These are phyloP conservation scores for Muscina levida DNA, from an alignment of 2,888 invertebrate species.

Conservation along the genomic window DNA sequence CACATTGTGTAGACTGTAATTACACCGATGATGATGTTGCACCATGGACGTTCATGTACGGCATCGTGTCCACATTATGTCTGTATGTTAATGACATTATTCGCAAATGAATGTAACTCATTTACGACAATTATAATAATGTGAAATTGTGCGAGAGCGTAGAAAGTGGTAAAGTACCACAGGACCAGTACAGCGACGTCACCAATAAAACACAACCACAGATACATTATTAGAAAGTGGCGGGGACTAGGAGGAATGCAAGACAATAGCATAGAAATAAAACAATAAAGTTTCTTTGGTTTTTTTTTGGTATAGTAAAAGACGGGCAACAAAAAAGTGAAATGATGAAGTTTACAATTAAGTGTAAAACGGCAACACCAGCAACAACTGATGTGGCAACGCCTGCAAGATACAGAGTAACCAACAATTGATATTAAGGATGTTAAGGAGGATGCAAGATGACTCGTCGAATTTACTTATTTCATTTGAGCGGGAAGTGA, in stretches of 20 bases:
- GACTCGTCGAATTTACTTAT: no score
- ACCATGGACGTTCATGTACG: no score
- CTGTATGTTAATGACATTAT: neutral
- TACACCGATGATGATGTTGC: conserved; percentile 39
- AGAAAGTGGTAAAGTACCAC: neutral
- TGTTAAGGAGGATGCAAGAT: no score
- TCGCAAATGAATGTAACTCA: conserved; percentile 58
- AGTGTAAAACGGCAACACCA: conserved; percentile 64
- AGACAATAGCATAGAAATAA: no score
- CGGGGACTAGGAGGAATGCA: neutral
- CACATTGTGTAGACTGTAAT: conserved; percentile 46
- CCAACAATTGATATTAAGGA: no score
- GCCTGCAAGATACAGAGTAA: no score
- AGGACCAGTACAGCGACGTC: no score
- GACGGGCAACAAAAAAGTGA: conserved; percentile 40
- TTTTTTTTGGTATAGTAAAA: neutral
- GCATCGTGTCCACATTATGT: neutral
- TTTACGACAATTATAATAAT: conserved; percentile 62
- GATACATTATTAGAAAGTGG: conserved; percentile 28
- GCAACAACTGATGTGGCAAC: conserved; percentile 46
- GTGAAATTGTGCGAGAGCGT: conserved; percentile 31
- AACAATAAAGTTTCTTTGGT: neutral
- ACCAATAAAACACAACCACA: conserved; percentile 60
- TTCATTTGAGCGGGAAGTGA: no score
- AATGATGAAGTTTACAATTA: conserved; percentile 65